Base-by-base conservation (phyloP, 30 jellyfish, hydroid and myxozoan species). In the Clytia hemisphaerica region DNA sequence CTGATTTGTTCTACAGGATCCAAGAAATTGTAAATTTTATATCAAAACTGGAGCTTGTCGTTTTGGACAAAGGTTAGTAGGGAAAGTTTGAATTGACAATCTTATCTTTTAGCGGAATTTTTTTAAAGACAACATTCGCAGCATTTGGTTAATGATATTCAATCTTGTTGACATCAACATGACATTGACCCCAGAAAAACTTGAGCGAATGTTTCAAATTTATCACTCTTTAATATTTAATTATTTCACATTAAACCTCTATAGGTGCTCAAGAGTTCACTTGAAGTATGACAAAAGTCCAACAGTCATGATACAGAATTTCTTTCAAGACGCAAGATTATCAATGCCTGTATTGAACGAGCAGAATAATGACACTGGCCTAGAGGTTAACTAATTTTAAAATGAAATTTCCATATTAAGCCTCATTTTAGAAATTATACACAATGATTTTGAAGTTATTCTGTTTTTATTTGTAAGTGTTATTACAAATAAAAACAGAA, bases 1-100 rank as follows among this genome's bases (percentile, higher is more conserved):
- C n/a, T n/a, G n/a, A n/a, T 6, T 69, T 25, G 18, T 37, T 24
- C 53, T 30, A 7, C 40, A 89, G 95, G 98, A 89, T 64, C 97
- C 93, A 27, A 73, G 83, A 42, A 79, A 88, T 53, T 89, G 98
- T 53, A 66, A 93, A 19, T 89, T 89, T 67, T 89, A 62, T 71
- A 37, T 89, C 53, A 89, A 89, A 63, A 89, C 98, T 37, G 98
- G 98, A 16, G 98, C 98, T 37, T 89, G 98, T 32, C 82, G 98
- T 14, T 89, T 89, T 72, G 98, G 98, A 2, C 95, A 88, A 33
- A 75, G 95, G 98, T 89, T 42, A 42, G n/a, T 9, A 42, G 53
- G n/a, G n/a, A 42, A 12, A 12, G 12, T 12, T 9, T 42, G 53
- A 9, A 42, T 42, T 42, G n/a, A n/a, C n/a, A n/a, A n/a, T n/a